Conservation (phyloP, 2,113 vertebrate genomes). For the Platycercus adscitus region DNA sequence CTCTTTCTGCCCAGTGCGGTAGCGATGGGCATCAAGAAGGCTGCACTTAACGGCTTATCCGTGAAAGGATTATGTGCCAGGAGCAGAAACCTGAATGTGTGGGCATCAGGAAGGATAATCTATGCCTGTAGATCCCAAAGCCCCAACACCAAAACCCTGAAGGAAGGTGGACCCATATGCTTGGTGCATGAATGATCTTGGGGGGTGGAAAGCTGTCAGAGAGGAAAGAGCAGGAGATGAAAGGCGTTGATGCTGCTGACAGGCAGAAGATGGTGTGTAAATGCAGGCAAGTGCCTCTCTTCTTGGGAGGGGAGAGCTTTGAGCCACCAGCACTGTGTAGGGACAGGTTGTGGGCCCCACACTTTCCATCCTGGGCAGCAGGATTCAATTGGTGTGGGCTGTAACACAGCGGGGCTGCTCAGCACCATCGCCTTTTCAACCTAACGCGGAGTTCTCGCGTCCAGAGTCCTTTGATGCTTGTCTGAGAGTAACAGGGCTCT, state of each 20-base stretch:
- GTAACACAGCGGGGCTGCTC: background rate
- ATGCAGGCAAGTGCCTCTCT: background rate
- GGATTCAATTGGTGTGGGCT: background rate
- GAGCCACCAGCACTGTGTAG: background rate
- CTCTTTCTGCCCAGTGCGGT: background rate
- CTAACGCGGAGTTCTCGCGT: background rate
- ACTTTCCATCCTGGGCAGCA: fast-evolving
- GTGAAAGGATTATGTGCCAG: fast-evolving
- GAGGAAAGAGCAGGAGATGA: background rate
- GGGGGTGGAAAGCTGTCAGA: background rate
- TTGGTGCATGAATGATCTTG: background rate
- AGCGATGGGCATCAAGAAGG: background rate
- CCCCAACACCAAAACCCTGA: background rate
- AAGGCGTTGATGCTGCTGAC: background rate
- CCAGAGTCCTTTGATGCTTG: conserved; percentile 10
- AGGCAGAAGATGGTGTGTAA: background rate
- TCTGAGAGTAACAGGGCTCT: conserved; percentile 9
- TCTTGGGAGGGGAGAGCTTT: background rate
- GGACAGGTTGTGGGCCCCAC: background rate
- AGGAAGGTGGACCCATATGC: background rate
- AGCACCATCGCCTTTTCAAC: fast-evolving
- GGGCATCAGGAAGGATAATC: background rate
- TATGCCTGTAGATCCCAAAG: background rate
- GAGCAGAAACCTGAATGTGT: fast-evolving
- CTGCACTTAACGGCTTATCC: background rate